Evolutionary conservation across 2,797 vertebrate species (phyloP).

Genomic region (Chiroxiphia lanceolata): DNA sequence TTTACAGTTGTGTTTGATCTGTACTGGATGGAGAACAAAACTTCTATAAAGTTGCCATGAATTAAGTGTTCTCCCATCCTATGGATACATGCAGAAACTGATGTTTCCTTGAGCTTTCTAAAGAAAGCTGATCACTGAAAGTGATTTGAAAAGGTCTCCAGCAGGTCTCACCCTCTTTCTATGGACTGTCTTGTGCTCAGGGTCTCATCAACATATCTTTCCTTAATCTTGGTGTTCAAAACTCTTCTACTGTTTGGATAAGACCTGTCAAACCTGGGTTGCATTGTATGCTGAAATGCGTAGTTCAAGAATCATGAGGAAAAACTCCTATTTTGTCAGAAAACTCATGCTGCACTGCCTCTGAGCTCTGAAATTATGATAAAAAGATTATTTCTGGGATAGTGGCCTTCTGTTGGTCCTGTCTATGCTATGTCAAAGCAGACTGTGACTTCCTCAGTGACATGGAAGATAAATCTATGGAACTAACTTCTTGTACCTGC

Average conservation of each 20-base stretch:
- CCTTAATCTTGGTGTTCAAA: background rate
- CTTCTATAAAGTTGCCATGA: background rate
- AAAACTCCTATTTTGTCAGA: accelerated
- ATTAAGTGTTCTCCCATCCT: background rate
- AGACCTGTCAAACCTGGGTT: background rate
- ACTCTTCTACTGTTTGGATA: background rate
- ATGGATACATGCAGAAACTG: background rate
- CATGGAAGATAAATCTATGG: background rate
- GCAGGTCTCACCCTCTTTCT: background rate
- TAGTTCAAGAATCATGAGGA: background rate
- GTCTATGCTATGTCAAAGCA: background rate
- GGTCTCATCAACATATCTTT: background rate
- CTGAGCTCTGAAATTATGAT: background rate
- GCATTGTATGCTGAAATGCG: background rate
- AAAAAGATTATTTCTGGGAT: background rate
- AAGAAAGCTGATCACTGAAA: background rate
- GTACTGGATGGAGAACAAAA: background rate
- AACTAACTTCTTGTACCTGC: background rate
- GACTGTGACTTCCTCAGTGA: background rate
- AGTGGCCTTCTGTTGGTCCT: background rate
- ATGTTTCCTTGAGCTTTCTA: background rate
- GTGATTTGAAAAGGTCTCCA: background rate
- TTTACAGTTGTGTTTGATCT: background rate
- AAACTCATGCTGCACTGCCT: background rate
- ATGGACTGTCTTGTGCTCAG: background rate